Evolutionary conservation across 2,113 vertebrate genomes (phyloP), one percentile per base, ranked within the genome.

Genomic region (Heteronetta atricapilla): DNA sequence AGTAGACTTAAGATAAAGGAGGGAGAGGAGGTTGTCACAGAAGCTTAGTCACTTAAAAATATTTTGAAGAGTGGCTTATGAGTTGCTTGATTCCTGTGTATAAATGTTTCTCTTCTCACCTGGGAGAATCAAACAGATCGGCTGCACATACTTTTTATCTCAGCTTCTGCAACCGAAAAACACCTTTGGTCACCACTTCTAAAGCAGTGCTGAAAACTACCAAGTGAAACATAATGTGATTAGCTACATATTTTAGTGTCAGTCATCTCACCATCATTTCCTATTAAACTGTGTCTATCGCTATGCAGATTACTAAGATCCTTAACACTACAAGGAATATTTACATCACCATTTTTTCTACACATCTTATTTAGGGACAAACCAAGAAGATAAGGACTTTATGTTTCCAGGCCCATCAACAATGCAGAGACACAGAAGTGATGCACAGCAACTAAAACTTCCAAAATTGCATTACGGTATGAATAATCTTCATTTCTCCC

Each of bases 231-330:
- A 1, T 7, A 82, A 33, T 31, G 58, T 6, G 8, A 85, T 75
- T 38, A 77, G 31, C 34, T 69, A 58, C 13, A 25, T 5, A 11
- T 0, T 0, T 46, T 46, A 40, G 55, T 1, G 3, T n/a, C n/a
- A 22, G 31, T 23, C 48, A 31, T 31, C 38, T 60, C 50, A 73
- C 31, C 34, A 70, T 14, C 33, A 46, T 14, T 29, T 50, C 64
- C 10, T 36, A 85, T 52, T 53, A 63, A 86, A 81, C 14, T 85
- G 13, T 86, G 48, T 66, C 63, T 80, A 58, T 25, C 13, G 0
- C 52, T 36, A 42, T 4, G 8, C 34, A 72, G 38, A 76, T 66
- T 62, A 96, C 36, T 13, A 67, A 67, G 21, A 18, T 79, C 66
- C 33, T 48, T 90, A 86, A 81, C 18, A 70, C 59, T 70, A 38